Conservation (phyloP, 2,797 vertebrate species). For the Taenioides sp. region DNA sequence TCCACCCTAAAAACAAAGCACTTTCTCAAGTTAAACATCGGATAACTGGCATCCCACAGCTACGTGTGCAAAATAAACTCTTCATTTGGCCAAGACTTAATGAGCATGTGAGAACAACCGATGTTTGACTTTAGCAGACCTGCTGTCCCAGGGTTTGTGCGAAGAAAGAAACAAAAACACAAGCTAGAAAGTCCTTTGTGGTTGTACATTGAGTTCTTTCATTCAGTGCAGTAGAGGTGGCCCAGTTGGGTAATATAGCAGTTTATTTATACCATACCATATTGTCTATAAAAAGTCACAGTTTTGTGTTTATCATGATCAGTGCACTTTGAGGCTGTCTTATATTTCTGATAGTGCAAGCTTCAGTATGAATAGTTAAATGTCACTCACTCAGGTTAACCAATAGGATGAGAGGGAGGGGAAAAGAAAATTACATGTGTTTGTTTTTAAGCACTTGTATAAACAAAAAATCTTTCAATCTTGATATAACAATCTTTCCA, state of each 20-base stretch:
- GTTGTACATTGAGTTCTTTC: not conserved
- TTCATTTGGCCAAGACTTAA: conserved; percentile 21
- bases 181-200: conserved; percentile 1
- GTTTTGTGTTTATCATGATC: not conserved
- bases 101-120: conserved; percentile 19
- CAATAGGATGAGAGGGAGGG: not conserved
- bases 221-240: not conserved
- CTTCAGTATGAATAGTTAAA: not conserved
- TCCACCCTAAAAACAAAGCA: conserved; percentile 29
- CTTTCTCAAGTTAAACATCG: conserved; percentile 34
- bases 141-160: conserved; percentile 13
- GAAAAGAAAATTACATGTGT: not conserved
- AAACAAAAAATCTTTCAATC: not conserved
- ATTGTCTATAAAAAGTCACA: too few species aligned
- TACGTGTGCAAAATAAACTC: conserved; percentile 34
- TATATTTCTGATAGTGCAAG: not conserved
- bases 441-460: not conserved
- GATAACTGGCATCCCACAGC: conserved; percentile 34
- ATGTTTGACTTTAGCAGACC: conserved; percentile 7
- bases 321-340: not conserved
- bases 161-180: conserved; percentile 12
- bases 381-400: not conserved
- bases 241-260: not conserved
- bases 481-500: not conserved
- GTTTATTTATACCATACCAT: not conserved